phyloP scores from a whole-genome alignment of 2,797 vertebrate species.

The Sciurus carolinensis region DNA sequence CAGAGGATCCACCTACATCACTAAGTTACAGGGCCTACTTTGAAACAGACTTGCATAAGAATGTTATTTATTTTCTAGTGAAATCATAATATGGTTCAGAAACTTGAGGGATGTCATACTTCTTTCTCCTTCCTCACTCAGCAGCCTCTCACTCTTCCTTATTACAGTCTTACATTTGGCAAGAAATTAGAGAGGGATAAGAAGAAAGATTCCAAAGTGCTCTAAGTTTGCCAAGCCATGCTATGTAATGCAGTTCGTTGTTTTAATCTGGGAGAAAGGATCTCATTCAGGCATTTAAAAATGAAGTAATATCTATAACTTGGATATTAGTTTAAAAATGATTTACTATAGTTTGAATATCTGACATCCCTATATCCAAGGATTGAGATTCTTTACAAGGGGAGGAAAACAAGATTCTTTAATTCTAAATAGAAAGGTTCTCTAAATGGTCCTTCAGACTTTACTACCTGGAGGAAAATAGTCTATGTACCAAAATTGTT shows the following conservation, averaged over 20 bases:
- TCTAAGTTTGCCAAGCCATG: constrained; percentile 63
- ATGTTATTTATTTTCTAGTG: neutral
- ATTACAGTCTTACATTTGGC: constrained; percentile 20
- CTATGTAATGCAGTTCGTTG: constrained; percentile 23
- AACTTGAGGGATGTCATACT: constrained; percentile 34
- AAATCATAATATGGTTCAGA: constrained; percentile 26
- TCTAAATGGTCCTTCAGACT: neutral
- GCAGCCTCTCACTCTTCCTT: constrained; percentile 53
- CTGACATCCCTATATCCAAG: constrained; percentile 28
- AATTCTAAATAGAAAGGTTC: constrained; percentile 7
- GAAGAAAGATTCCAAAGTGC: constrained; percentile 56
- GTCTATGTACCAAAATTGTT: neutral
- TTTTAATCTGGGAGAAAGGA: constrained; percentile 64
- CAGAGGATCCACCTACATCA: neutral
- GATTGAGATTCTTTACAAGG: neutral
- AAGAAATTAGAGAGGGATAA: constrained; percentile 54
- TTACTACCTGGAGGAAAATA: neutral
- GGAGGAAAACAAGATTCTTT: constrained; percentile 27
- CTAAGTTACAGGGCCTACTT: neutral
- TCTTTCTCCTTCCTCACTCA: constrained; percentile 53
- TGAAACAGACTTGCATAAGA: constrained; percentile 51
- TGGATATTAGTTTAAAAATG: constrained; percentile 61
- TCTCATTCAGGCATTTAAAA: constrained; percentile 17
- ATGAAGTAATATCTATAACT: constrained; percentile 55
- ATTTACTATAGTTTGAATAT: constrained; percentile 63